Percentiles rank a stretch among this genome's conserved stretches.
These are phyloP conservation scores for Haliclona indistincta DNA, from an alignment of 37 sponge, comb jelly and placozoan genomes.

Conservation along the genomic window DNA sequence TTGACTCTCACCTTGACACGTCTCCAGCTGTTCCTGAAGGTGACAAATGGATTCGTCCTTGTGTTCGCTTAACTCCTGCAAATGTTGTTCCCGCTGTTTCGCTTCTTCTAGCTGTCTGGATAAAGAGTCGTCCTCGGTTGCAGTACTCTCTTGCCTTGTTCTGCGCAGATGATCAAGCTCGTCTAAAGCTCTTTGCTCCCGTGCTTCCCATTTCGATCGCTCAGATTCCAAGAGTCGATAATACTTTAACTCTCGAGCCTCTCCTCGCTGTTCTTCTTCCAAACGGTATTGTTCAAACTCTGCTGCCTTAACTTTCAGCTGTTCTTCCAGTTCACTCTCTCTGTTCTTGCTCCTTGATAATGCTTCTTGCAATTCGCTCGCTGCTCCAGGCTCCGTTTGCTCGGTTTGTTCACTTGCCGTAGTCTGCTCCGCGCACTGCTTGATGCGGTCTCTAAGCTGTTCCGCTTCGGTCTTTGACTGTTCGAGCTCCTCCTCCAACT, in stretches of 20 bases:
- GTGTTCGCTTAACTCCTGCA: neutral
- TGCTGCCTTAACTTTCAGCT: neutral
- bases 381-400: neutral
- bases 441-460: no score
- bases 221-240: constrained; percentile 22
- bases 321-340: neutral
- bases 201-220: constrained; percentile 32
- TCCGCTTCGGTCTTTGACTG: no score
- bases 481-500: no score
- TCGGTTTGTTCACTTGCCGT: neutral
- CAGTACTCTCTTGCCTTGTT: no score
- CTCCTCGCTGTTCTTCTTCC: neutral
- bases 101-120: no score
- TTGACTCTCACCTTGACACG: no score
- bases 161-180: neutral
- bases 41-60: no score
- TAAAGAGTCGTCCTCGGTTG: no score
- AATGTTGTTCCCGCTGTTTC: no score
- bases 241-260: constrained; percentile 11
- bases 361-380: constrained; percentile 8
- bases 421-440: no score
- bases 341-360: constrained; percentile 5
- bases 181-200: constrained; percentile 4
- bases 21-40: no score
- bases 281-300: neutral